Evolutionary conservation across 37 sponge, comb jelly and placozoan species (phyloP), one percentile per base, ranked within the genome.

Genomic region (Lycopodina hypogea): DNA sequence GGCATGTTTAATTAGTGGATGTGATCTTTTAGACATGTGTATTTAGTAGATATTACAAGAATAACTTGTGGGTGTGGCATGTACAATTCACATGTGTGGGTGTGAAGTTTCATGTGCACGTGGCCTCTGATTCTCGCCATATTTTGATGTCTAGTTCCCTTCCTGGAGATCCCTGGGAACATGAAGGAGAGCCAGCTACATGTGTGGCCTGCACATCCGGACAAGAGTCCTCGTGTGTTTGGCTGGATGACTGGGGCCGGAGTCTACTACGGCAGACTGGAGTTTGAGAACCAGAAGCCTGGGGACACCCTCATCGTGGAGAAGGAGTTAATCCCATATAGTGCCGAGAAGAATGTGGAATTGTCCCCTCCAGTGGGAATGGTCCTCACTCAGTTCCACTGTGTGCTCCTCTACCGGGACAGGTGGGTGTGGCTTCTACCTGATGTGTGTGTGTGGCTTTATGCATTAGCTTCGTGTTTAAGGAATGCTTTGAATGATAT

Each of bases 191-290:
- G 89, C 36, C 68, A 79, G 40, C 78, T 93, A 7, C 78, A 80
- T 4, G 78, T 88, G 24, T 93, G 93, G 93, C 86, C 93, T 0
- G 23, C 69, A 1, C 36, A 33, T 0, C 71, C 83, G 1, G 52
- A 79, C n/a, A 64, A 68, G 33, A 41, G 62, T 1, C 95, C 92
- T 0, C 45, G 71, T 39, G 21, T 68, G 42, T 95, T 95, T 77
- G 86, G 92, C 26, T 95, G 95, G 95, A 61, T 94, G 30, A 94
- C 95, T 64, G 91, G 95, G 23, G 76, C 72, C 21, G 89, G 93
- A 0, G 67, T 89, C 45, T 89, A 84, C 76, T 78, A 81, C 53
- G 89, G 93, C 15, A 55, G 23, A 45, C 60, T 85, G 12, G 83
- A 67, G 19, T 85, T 89, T 62, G 78, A 63, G 22, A 65, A 71